Evolutionary conservation across 2,797 vertebrate species (phyloP).

Genomic region (Melanotaenia boesemani): DNA sequence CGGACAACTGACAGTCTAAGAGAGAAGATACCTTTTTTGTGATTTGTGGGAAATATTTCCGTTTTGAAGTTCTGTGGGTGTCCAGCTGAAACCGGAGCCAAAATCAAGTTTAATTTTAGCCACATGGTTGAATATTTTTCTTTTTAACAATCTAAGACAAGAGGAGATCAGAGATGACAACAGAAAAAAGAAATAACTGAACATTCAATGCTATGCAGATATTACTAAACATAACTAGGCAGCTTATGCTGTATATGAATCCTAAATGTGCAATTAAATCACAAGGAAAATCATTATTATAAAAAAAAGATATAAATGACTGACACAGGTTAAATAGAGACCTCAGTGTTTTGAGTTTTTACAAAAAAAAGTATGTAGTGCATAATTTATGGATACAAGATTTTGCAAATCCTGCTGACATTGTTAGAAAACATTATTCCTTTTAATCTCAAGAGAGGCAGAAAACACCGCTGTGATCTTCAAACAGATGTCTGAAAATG

Average conservation of each 20-base stretch:
- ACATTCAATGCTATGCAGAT: constrained; percentile 43
- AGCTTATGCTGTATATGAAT: constrained; percentile 42
- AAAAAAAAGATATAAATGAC: constrained; percentile 37
- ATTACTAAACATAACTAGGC: constrained; percentile 36
- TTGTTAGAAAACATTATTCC: constrained; percentile 67
- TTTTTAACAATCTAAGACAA: constrained; percentile 48
- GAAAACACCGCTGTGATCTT: constrained; percentile 67
- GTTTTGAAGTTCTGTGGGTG: constrained; percentile 91
- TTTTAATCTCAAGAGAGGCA: constrained; percentile 67
- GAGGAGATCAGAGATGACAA: constrained; percentile 53
- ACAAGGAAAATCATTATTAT: constrained; percentile 47
- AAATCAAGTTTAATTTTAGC: constrained; percentile 58
- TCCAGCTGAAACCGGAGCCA: constrained; percentile 85
- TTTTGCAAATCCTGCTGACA: constrained; percentile 56
- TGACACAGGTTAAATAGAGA: constrained; percentile 68
- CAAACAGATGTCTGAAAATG: constrained; percentile 70
- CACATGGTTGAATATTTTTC: constrained; percentile 35
- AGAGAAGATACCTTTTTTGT: constrained; percentile 87
- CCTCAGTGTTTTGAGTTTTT: constrained; percentile 53
- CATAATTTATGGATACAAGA: constrained; percentile 65
- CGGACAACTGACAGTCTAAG: constrained; percentile 37
- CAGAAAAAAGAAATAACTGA: constrained; percentile 45
- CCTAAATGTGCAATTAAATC: constrained; percentile 62
- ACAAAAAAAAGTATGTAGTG: constrained; percentile 53
- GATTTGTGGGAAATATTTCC: constrained; percentile 89